Evolutionary conservation across 2,888 invertebrate species (phyloP), one percentile per base, ranked within the genome.

Genomic region (Aricia artaxerxes): DNA sequence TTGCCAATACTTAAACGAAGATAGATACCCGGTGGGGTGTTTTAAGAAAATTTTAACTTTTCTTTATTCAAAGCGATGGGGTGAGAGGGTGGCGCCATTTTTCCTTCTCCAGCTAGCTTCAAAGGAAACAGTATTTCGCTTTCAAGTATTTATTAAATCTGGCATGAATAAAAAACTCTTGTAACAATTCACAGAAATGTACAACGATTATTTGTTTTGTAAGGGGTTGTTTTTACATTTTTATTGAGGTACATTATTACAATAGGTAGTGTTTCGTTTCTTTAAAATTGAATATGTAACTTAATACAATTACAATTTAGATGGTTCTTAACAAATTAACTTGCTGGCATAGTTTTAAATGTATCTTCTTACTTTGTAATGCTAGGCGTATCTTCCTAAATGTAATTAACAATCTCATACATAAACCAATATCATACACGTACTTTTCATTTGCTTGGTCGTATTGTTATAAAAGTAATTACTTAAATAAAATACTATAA

Each of bases 1-100:
- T 94, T 94, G 92, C 92, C 93, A 90, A 94, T 94, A 93, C 93
- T 92, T 93, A 90, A 92, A 92, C 91, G 91, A 94, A 93, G 93
- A 93, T 89, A 93, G 94, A 93, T 92, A 92, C 90, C 83, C 89
- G 78, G 81, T 78, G 86, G 89, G 91, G 90, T 85, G 89, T 89
- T 91, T 90, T 88, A 91, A 92, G 93, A 93, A 93, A 94, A 94
- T 94, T 94, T 94, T 93, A 94, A 94, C 91, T 94, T 94, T 94
- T 94, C 94, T 94, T 94, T 94, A 94, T 94, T 92, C 93, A 89
- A 87, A 85, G 88, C 87, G 82, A 85, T 85, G 85, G 87, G 87
- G 84, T 83, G 83, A 80, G 77, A 81, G 86, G 86, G 87, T 81
- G 84, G 85, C 81, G 83, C 88, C 87, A 89, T 89, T 89, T 94